These are phyloP conservation scores for Lithobates sylvaticus DNA, from an alignment of 2,797 vertebrate genomes.

Conservation along the genomic window DNA sequence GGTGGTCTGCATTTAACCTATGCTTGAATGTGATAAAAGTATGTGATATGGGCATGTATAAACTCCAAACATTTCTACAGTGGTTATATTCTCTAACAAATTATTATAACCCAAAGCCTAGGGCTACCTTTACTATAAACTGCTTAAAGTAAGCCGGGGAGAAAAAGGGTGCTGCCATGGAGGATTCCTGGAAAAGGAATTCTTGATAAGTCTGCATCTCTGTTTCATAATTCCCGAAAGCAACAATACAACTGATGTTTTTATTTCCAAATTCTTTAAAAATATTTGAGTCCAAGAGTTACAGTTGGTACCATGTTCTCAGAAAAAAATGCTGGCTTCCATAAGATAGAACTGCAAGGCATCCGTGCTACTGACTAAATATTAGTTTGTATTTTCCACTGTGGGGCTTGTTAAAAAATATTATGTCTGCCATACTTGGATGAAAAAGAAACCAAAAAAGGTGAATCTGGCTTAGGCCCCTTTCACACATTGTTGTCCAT, in stretches of 20 bases:
- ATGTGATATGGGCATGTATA: no score
- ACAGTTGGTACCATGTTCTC: not conserved
- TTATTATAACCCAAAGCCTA: not conserved
- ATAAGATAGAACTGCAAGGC: not conserved
- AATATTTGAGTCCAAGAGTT: not conserved
- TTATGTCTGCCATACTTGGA: no score
- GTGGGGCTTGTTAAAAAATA: no score
- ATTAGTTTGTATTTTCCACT: no score
- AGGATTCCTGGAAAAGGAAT: slow-evolving; percentile 6
- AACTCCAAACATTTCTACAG: not conserved
- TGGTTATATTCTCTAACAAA: no score
- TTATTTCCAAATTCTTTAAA: not conserved
- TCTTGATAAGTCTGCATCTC: not conserved
- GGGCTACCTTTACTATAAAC: not conserved
- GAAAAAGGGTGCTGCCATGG: slow-evolving; percentile 1
- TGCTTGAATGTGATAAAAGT: no score
- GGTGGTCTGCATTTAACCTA: no score
- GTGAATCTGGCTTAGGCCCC: no score
- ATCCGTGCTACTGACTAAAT: no score
- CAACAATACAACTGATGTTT: no score
- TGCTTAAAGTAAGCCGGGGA: not conserved
- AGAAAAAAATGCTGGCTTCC: not conserved
- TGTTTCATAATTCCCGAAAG: not conserved
- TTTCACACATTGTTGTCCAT: no score
- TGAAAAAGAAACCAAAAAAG: no score